Evolutionary conservation across 2,113 vertebrate species (phyloP).

Genomic region (Python bivittatus): DNA sequence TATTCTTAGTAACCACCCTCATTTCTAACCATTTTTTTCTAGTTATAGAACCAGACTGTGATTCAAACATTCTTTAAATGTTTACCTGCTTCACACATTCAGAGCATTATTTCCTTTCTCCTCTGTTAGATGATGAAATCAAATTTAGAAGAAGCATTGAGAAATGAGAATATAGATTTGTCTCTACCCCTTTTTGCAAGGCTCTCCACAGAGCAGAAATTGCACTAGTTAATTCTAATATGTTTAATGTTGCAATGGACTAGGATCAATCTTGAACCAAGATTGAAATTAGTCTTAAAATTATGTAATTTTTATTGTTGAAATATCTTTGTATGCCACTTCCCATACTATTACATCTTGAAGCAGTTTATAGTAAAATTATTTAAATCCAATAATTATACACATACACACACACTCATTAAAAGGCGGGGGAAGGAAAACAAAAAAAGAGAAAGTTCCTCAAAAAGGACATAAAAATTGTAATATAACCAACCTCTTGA

Average conservation of each 20-base stretch:
- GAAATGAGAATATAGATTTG: not conserved
- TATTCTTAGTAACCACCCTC: conserved; percentile 2
- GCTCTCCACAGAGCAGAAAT: not conserved
- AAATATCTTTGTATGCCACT: not conserved
- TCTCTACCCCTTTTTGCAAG: not conserved
- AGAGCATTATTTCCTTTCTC: not conserved
- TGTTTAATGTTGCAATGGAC: not conserved
- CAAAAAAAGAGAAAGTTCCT: not conserved
- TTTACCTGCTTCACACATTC: not conserved
- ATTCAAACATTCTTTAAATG: conserved; percentile 30
- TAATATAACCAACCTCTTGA: not conserved
- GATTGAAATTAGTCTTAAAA: not conserved
- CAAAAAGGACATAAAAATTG: not conserved
- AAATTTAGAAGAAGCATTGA: conserved; percentile 2
- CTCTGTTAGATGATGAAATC: not conserved
- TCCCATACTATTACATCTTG: not conserved
- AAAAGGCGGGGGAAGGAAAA: not conserved
- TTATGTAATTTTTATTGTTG: not conserved
- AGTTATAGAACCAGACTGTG: not conserved
- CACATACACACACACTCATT: not conserved
- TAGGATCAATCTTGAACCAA: not conserved
- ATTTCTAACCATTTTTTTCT: conserved; percentile 1
- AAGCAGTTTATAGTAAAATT: not conserved
- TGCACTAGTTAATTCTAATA: not conserved
- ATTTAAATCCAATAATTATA: not conserved